A percentile compares a stretch with the other conserved stretches of the same genome.
phyloP scores from a whole-genome alignment of 2,888 invertebrate genomes.

The Mythimna ferrago region DNA sequence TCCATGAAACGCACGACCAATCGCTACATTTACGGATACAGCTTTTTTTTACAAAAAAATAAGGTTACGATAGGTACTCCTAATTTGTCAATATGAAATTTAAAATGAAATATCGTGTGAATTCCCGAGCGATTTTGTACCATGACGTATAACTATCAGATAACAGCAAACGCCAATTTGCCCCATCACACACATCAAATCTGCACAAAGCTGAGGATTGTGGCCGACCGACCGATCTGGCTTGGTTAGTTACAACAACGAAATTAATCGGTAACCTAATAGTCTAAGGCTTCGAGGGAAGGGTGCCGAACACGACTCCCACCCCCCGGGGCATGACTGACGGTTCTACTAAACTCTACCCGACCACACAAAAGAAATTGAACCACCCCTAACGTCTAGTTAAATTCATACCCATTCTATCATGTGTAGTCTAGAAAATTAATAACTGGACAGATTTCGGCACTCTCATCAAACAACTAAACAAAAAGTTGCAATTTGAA shows the following conservation, averaged over 20 bases:
- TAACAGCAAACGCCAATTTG: background rate
- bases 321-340: background rate
- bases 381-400: background rate
- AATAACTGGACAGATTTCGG: background rate
- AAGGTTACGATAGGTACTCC: background rate
- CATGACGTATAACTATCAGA: background rate
- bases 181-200: background rate
- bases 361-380: background rate
- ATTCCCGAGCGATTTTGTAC: background rate
- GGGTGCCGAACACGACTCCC: background rate
- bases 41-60: background rate
- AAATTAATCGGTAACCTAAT: background rate
- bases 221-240: background rate
- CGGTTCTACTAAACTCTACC: background rate
- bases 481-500: background rate
- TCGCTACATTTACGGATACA: background rate
- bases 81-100: background rate
- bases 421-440: background rate
- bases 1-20: background rate
- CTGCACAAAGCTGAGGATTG: background rate
- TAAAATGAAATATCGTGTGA: background rate
- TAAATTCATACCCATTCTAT: background rate
- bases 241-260: background rate
- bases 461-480: background rate
- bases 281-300: background rate